Conservation (phyloP, 2,888 invertebrate genomes). For the Hydriomena furcata region DNA sequence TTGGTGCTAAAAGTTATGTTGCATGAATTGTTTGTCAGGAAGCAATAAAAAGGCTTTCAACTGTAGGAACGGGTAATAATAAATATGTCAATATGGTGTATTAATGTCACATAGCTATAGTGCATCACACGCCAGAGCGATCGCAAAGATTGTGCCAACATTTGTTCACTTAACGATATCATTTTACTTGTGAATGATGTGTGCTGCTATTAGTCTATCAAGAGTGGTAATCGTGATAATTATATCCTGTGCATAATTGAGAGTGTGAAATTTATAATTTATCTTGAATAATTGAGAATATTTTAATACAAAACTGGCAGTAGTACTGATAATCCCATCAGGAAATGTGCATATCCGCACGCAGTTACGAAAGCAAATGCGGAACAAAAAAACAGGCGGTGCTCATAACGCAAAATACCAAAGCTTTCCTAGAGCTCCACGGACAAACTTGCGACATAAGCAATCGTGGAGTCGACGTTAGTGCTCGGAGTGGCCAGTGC, state of each 20-base stretch:
- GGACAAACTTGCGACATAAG: conserved; percentile 61
- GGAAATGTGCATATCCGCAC: conserved; percentile 32
- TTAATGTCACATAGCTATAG: conserved; percentile 38
- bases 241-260: not conserved
- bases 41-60: conserved; percentile 27
- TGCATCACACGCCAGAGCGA: conserved; percentile 43
- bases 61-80: conserved; percentile 29
- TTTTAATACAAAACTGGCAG: not conserved
- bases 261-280: not conserved
- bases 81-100: conserved; percentile 51
- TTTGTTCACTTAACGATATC: conserved; percentile 46
- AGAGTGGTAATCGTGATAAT: not conserved
- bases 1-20: conserved; percentile 11
- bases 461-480: conserved; percentile 33
- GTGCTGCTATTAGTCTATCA: conserved; percentile 13
- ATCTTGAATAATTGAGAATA: not conserved
- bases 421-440: conserved; percentile 69
- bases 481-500: conserved; percentile 22
- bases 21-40: conserved; percentile 15
- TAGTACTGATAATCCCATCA: conserved; percentile 15
- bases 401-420: conserved; percentile 60
- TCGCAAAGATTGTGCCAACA: conserved; percentile 45
- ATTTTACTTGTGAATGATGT: conserved; percentile 20
- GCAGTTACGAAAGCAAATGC: conserved; percentile 42
- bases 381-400: conserved; percentile 42